These are phyloP conservation scores for Tenthredo notha DNA, from an alignment of 2,888 invertebrate genomes.

Conservation along the genomic window DNA sequence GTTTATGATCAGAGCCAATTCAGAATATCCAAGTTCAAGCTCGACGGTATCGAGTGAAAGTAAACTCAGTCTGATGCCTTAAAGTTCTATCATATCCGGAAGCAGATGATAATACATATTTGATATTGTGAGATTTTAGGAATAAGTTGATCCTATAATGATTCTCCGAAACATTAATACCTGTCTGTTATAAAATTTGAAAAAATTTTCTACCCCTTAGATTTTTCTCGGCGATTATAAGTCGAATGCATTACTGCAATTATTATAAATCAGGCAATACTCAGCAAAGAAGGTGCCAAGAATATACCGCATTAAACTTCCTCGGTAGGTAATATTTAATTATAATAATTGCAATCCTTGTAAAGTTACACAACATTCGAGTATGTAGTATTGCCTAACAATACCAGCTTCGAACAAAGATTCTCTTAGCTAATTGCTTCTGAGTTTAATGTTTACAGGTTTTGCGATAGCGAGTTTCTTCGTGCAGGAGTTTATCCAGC, in stretches of 20 bases:
- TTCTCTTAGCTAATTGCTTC: background rate
- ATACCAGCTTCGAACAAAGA: background rate
- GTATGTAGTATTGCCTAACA: background rate
- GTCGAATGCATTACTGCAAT: background rate
- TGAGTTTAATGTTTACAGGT: background rate
- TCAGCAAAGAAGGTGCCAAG: background rate
- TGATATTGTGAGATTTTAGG: background rate
- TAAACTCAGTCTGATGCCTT: background rate
- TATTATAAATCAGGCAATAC: background rate
- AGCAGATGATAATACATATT: background rate
- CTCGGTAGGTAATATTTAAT: conserved; percentile 6
- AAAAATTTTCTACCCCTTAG: background rate
- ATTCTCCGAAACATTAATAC: background rate
- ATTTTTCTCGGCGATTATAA: background rate
- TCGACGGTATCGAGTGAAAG: background rate
- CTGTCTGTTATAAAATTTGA: background rate
- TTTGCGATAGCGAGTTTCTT: background rate
- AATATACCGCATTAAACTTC: background rate
- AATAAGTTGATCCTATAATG: background rate
- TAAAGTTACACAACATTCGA: background rate
- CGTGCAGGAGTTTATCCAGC: too few relatives aligned
- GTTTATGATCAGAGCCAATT: background rate
- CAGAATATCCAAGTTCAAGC: background rate
- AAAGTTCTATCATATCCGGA: background rate
- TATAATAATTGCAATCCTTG: conserved; percentile 18